These are phyloP conservation scores for Bovichtus variegatus DNA, from an alignment of 2,797 vertebrate genomes.

Conservation along the genomic window DNA sequence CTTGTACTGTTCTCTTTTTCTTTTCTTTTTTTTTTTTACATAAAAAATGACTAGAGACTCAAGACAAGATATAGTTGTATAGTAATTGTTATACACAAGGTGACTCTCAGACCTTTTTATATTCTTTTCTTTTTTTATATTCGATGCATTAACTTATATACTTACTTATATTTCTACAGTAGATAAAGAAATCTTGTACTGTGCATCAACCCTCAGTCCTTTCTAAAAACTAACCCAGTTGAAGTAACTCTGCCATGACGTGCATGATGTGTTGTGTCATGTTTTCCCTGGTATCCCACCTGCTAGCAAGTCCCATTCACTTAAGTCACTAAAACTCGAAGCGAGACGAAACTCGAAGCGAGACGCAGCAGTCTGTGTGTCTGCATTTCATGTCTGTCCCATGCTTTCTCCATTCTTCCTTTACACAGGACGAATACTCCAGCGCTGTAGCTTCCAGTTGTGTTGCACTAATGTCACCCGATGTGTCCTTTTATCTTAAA, in stretches of 20 bases:
- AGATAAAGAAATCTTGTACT: constrained; percentile 50
- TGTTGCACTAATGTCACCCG: constrained; percentile 43
- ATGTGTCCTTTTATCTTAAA: constrained; percentile 4
- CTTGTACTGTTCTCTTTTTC: no score
- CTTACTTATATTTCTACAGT: neutral
- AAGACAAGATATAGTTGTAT: neutral
- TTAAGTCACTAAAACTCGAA: constrained; percentile 37
- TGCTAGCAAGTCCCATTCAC: constrained; percentile 31
- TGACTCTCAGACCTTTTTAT: neutral
- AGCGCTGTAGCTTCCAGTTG: constrained; percentile 5
- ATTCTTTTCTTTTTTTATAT: neutral
- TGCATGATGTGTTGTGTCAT: constrained; percentile 71
- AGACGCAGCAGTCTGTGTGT: constrained; percentile 26
- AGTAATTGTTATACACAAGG: neutral
- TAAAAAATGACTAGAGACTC: neutral
- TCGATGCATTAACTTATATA: neutral
- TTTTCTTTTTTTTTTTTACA: no score
- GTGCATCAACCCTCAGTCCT: constrained; percentile 44
- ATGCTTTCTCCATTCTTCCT: constrained; percentile 16
- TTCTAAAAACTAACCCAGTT: constrained; percentile 75
- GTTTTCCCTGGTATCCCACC: constrained; percentile 40
- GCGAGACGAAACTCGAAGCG: no score
- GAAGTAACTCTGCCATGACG: constrained; percentile 54
- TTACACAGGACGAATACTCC: neutral
- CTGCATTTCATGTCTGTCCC: constrained; percentile 6